These are phyloP conservation scores for Pheosia gnoma DNA, from an alignment of 2,888 invertebrate species.

Conservation along the genomic window DNA sequence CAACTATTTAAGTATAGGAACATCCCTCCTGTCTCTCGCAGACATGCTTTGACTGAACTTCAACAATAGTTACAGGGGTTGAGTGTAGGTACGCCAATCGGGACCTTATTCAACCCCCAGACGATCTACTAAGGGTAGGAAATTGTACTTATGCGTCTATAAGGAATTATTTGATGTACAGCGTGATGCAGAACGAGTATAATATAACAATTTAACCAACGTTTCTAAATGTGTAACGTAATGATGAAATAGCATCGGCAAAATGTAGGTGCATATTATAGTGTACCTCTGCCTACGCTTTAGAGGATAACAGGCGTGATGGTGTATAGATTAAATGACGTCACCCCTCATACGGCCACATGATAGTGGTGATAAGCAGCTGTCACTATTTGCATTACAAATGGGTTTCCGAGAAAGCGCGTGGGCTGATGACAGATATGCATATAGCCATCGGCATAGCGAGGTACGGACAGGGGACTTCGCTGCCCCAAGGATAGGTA, in stretches of 20 bases:
- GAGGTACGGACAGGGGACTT: no score
- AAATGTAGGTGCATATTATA: no score
- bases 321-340: no score
- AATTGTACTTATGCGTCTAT: conserved; percentile 4
- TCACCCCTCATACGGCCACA: not conserved
- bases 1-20: not conserved
- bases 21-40: conserved; percentile 30
- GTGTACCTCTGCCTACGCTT: no score
- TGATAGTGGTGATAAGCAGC: conserved; percentile 1
- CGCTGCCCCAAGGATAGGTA: no score
- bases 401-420: conserved; percentile 6
- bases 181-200: no score
- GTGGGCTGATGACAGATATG: conserved; percentile 5
- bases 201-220: no score
- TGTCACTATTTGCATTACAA: conserved; percentile 7
- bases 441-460: conserved; percentile 7
- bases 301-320: no score
- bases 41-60: conserved; percentile 38
- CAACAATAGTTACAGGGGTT: conserved; percentile 44
- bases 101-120: conserved; percentile 23
- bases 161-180: not conserved
- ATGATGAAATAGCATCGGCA: no score
- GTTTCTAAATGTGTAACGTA: no score
- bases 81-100: conserved; percentile 33
- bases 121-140: conserved; percentile 13